phyloP scores from a whole-genome alignment of 2,113 vertebrate species.

The Corapipo altera region DNA sequence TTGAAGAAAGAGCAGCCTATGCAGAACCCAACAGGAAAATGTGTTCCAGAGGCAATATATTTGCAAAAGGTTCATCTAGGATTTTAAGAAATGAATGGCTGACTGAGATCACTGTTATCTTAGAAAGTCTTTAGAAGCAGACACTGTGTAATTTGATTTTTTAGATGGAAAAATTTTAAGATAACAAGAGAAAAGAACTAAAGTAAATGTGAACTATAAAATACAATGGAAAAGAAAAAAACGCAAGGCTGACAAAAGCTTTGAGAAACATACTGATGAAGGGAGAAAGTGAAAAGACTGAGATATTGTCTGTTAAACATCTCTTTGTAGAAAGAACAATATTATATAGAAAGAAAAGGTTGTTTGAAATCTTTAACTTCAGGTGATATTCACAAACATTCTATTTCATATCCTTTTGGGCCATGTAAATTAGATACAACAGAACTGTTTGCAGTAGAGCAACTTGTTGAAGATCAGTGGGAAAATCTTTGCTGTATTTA shows the following conservation, averaged over 20 bases:
- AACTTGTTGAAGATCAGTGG: neutral
- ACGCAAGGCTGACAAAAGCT: neutral
- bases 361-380: neutral
- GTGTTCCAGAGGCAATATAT: neutral
- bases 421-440: neutral
- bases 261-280: neutral
- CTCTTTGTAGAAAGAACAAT: neutral
- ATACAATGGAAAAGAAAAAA: neutral
- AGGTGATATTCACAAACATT: slow-evolving; percentile 2
- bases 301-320: neutral
- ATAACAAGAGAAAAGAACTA: slow-evolving; percentile 12
- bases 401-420: neutral
- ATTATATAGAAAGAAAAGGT: neutral
- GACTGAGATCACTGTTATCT: neutral
- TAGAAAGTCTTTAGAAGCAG: neutral
- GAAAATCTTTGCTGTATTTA: neutral
- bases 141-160: slow-evolving; percentile 19
- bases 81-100: slow-evolving; percentile 10
- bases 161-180: slow-evolving; percentile 12
- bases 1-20: neutral
- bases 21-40: neutral
- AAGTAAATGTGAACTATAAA: slow-evolving; percentile 35
- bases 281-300: neutral
- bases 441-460: neutral
- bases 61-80: slow-evolving; percentile 7